These are phyloP conservation scores for Phrixothrix hirtus DNA, from an alignment of 2,888 invertebrate species.

Conservation along the genomic window DNA sequence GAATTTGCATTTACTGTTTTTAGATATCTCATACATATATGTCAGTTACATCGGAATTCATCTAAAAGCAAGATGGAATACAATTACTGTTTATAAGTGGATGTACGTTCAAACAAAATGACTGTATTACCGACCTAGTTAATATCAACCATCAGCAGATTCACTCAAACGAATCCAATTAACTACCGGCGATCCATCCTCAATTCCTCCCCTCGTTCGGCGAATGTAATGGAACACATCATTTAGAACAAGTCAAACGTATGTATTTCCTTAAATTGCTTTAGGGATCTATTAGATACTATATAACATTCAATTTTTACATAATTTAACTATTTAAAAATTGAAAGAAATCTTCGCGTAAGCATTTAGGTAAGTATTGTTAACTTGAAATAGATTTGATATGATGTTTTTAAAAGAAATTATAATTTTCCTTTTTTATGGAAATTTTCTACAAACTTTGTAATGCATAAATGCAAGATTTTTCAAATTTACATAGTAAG, in stretches of 20 bases:
- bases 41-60: too few relatives aligned
- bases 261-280: conserved; percentile 23
- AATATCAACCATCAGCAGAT: conserved; percentile 21
- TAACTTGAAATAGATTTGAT: too few relatives aligned
- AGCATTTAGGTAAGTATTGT: too few relatives aligned
- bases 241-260: conserved; percentile 23
- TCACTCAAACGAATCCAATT: conserved; percentile 27
- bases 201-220: conserved; percentile 20
- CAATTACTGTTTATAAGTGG: too few relatives aligned
- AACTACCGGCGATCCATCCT: conserved; percentile 24
- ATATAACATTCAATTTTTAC: conserved; percentile 3
- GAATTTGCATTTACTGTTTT: too few relatives aligned
- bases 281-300: conserved; percentile 12
- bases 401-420: too few relatives aligned
- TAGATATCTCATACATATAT: too few relatives aligned
- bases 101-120: too few relatives aligned
- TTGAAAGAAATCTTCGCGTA: too few relatives aligned
- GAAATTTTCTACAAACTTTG: neutral
- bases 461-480: conserved; percentile 1
- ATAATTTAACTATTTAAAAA: too few relatives aligned
- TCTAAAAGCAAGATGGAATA: too few relatives aligned
- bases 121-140: conserved; percentile 22
- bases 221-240: conserved; percentile 28
- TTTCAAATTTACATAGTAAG: conserved; percentile 15
- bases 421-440: too few relatives aligned